A percentile compares a stretch with the other conserved stretches of the same genome.
Evolutionary conservation across 2,113 vertebrate species (phyloP).

Genomic region (Acinonyx jubatus): DNA sequence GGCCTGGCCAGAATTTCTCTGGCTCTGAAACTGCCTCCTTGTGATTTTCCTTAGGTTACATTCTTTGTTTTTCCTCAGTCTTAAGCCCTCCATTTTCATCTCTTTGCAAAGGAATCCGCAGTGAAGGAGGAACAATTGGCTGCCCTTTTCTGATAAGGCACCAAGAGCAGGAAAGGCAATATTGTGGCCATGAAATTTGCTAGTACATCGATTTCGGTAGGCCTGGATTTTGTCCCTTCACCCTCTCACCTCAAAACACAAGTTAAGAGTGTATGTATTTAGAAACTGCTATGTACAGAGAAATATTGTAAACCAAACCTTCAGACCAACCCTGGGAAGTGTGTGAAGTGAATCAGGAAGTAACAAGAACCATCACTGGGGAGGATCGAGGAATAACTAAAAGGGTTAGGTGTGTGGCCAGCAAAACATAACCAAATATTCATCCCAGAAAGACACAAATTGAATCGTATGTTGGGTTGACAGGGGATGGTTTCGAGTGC

Average conservation of each 20-base stretch:
- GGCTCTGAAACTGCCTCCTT: conserved; percentile 65
- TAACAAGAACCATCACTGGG: background rate
- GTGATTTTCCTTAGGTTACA: conserved; percentile 42
- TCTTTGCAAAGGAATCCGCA: background rate
- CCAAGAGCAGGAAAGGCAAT: background rate
- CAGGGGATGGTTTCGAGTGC: background rate
- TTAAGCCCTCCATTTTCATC: background rate
- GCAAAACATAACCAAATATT: background rate
- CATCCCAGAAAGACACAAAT: background rate
- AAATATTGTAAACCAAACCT: background rate
- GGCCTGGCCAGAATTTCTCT: conserved; percentile 64
- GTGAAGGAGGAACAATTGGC: background rate
- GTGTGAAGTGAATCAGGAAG: background rate
- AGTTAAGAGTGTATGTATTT: background rate
- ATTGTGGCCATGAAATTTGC: background rate
- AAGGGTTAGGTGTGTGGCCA: background rate
- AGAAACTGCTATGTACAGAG: background rate
- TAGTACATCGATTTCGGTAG: background rate
- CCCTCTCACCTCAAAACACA: background rate
- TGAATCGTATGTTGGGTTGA: background rate
- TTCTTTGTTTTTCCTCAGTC: conserved; percentile 68
- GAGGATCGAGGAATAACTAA: background rate
- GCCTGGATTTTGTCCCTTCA: background rate
- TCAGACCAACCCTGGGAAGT: background rate
- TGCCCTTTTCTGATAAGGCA: background rate